A percentile compares a stretch with the other conserved stretches of the same genome.
phyloP scores from a whole-genome alignment of 1,140 invertebrate species.

The Oryzaephilus surinamensis region DNA sequence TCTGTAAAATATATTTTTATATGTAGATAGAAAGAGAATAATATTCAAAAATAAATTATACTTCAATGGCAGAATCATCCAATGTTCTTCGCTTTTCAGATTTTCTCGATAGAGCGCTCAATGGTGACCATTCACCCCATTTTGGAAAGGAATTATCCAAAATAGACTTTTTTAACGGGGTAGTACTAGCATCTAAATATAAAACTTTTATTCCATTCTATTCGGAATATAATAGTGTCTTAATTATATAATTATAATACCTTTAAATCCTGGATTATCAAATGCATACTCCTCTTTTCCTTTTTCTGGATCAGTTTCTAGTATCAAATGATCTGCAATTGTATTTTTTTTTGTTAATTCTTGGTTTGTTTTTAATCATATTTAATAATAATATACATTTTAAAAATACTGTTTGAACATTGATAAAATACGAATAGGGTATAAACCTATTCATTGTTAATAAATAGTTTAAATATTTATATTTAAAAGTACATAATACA shows the following conservation, averaged over 20 bases:
- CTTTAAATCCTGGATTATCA: slow-evolving; percentile 69
- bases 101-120: slow-evolving; percentile 38
- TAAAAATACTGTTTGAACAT: no score
- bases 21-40: no score
- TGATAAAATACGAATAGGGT: no score
- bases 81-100: slow-evolving; percentile 46
- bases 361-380: no score
- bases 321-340: slow-evolving; percentile 57
- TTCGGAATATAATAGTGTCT: not conserved
- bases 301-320: slow-evolving; percentile 59
- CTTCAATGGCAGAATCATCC: slow-evolving; percentile 56
- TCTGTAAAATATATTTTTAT: no score
- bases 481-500: no score
- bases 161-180: slow-evolving; percentile 18
- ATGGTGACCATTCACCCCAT: slow-evolving; percentile 42
- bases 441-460: no score
- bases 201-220: no score
- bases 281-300: slow-evolving; percentile 64
- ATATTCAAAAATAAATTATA: slow-evolving; percentile 33
- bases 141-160: slow-evolving; percentile 25
- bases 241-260: slow-evolving; percentile 26
- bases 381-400: no score
- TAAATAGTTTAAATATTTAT: no score
- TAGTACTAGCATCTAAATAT: slow-evolving; percentile 25
- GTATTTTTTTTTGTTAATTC: slow-evolving; percentile 18